phyloP scores from a whole-genome alignment of 2,113 vertebrate species.

The Chlorodrepanis virens region DNA sequence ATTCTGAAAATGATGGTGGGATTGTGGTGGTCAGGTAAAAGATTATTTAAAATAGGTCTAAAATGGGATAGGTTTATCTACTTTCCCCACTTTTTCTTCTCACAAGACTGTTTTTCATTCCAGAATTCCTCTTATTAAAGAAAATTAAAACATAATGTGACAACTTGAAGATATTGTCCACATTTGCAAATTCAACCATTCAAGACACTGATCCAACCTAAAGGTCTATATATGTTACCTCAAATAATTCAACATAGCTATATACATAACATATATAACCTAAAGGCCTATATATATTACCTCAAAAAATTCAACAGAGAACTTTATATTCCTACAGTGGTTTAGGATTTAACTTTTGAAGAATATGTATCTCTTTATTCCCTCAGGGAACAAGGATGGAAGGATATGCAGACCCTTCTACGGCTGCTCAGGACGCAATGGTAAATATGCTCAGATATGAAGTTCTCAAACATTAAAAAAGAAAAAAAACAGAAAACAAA shows the following conservation, averaged over 20 bases:
- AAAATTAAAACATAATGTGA: neutral
- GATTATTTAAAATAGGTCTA: neutral
- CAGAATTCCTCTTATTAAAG: neutral
- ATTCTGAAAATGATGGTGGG: neutral
- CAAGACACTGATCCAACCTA: neutral
- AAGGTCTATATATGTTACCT: neutral
- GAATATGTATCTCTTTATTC: neutral
- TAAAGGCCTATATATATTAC: neutral
- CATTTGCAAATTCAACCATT: neutral
- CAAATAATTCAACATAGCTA: neutral
- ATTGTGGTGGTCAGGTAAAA: neutral
- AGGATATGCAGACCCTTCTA: conserved; percentile 71
- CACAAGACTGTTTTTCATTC: neutral
- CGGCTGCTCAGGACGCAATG: conserved; percentile 76
- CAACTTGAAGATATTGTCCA: neutral
- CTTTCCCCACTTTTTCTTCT: neutral
- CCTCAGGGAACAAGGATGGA: conserved; percentile 75
- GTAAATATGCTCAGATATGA: conserved; percentile 43
- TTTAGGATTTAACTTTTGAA: neutral
- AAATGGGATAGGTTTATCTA: neutral
- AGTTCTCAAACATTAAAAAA: neutral
- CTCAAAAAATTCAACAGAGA: neutral
- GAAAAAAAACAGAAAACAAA: neutral
- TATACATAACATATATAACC: neutral
- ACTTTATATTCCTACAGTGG: neutral